These are phyloP conservation scores for Desoria tigrina DNA, from an alignment of 2,888 invertebrate genomes.

Conservation along the genomic window DNA sequence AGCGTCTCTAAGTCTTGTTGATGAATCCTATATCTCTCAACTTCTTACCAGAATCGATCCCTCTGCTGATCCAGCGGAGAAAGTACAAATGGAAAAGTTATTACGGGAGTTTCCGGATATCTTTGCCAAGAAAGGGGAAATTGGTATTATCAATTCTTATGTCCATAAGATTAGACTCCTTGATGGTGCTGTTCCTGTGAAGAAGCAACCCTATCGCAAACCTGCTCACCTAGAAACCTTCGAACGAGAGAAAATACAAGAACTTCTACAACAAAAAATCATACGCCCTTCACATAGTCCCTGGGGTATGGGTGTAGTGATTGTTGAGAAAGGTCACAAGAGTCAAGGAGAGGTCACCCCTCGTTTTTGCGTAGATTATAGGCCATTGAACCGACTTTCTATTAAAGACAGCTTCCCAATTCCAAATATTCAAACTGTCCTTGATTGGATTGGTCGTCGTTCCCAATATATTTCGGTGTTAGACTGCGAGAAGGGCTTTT, in stretches of 20 bases:
- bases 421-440: slow-evolving; percentile 17
- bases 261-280: slow-evolving; percentile 26
- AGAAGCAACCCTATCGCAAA: slow-evolving; percentile 28
- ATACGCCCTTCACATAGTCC: slow-evolving; percentile 21
- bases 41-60: neutral
- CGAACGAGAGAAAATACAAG: slow-evolving; percentile 29
- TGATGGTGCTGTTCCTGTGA: slow-evolving; percentile 30
- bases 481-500: slow-evolving; percentile 27
- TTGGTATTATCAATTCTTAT: too few species aligned
- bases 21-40: neutral
- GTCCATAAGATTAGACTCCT: too few species aligned
- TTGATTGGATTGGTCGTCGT: slow-evolving; percentile 29
- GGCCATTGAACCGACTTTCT: slow-evolving; percentile 24
- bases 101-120: too few species aligned
- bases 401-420: slow-evolving; percentile 25
- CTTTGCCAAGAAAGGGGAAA: too few species aligned
- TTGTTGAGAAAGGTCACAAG: slow-evolving; percentile 26
- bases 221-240: slow-evolving; percentile 26
- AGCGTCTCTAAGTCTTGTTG: too few species aligned
- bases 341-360: neutral
- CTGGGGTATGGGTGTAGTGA: slow-evolving; percentile 31
- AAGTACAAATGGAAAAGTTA: neutral
- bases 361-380: slow-evolving; percentile 14
- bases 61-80: neutral
- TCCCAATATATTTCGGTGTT: slow-evolving; percentile 15